Evolutionary conservation across 2,888 invertebrate species (phyloP), one percentile per base, ranked within the genome.

Genomic region (Copidosoma aretas): DNA sequence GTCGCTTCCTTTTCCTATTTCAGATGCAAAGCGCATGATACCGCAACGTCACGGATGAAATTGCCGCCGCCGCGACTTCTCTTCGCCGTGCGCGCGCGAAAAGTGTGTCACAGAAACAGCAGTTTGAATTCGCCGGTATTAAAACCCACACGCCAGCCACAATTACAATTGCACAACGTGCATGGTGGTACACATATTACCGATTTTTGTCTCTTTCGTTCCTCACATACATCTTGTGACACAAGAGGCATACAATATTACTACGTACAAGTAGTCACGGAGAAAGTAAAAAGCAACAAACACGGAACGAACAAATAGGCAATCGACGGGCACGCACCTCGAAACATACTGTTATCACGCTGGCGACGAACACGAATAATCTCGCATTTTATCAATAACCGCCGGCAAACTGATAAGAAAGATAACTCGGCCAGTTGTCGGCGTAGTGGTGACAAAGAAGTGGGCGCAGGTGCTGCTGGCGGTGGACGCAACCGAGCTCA

Each of bases 1-100:
- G 73, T 76, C 74, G 77, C 77, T 82, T 81, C 79, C 80, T 81
- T 78, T 78, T 79, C 73, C 49, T 75, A 77, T 77, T 80, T 77
- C 71, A 78, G 71, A 81, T 82, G 81, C 78, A 79, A 80, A 83
- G 43, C 43, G 43, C 43, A 15, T 22, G 54, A 46, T 46, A 46
- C 12, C 3, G 14, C 43, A 14, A 46, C 15, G 14, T 17, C 15
- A 46, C 15, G 3, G 12, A 46, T 46, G 43, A 32, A 46, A 46
- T 12, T 46, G 43, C 43, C 17, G 15, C 43, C 10, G 41, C 53
- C 19, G 22, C 8, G 17, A 15, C n/a, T n/a, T n/a, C n/a, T n/a
- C n/a, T n/a, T n/a, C n/a, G n/a, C n/a, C 19, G 54, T 12, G n/a
- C n/a, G 19, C 54, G 54, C 25, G 25, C 54, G 25, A 54, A 54